Evolutionary conservation across 2,797 vertebrate genomes (phyloP), one percentile per base, ranked within the genome.

Genomic region (Balearica regulorum): DNA sequence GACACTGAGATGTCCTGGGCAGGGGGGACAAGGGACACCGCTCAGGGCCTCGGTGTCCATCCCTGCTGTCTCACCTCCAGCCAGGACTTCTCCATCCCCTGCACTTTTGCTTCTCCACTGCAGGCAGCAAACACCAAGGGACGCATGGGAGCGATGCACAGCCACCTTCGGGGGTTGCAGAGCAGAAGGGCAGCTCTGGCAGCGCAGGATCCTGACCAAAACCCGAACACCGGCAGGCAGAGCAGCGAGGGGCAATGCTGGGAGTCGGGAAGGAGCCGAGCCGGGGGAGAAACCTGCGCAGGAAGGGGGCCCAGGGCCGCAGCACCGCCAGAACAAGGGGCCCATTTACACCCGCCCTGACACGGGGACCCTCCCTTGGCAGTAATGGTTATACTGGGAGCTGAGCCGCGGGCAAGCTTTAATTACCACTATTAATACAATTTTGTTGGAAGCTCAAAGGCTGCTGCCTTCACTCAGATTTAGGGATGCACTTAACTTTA

Each of bases 231-330:
- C 4, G 1, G 16, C 53, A 29, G 13, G 58, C 43, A 84, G n/a
- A 79, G 72, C 35, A 66, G 29, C 0, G 1, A 55, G 41, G 24
- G 35, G 4, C 2, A 3, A 37, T 10, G 12, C 20, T 2, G 25
- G 29, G 54, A 84, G 43, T n/a, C 0, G 2, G n/a, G 39, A 21
- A 73, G 35, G 48, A 87, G 51, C 60, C 0, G 2, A 62, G 24
- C 12, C 0, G 16, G 33, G 31, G 14, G 17, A 54, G n/a, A 80
- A 90, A 60, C 3, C 6, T 0, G 0, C 0, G 5, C 31, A 91
- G 82, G 48, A 73, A 87, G 28, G 29, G 35, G 41, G n/a, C 28
- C 58, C 4, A 4, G 26, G 49, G 62, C 20, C 2, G 4, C 53
- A 29, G 71, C 76, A 41, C 1, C 6, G 0, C 8, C 73, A 90